Percentiles rank a stretch among this genome's conserved stretches.
These are phyloP conservation scores for Scaptomyza graminum DNA, from an alignment of 1,140 invertebrate genomes.

Conservation along the genomic window DNA sequence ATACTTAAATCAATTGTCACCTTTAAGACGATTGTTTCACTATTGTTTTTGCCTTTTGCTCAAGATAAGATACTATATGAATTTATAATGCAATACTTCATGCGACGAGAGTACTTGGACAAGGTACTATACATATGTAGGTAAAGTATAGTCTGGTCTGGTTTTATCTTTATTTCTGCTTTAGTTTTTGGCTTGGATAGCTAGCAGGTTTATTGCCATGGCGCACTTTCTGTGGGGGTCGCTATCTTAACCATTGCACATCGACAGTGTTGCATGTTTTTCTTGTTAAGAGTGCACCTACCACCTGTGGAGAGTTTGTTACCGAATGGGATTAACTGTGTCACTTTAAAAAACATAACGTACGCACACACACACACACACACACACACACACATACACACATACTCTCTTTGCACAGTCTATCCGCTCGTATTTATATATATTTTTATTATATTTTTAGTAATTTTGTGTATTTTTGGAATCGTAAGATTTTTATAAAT, in stretches of 20 bases:
- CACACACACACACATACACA: background rate
- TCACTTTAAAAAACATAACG: background rate
- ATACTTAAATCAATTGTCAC: no score
- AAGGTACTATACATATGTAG: no score
- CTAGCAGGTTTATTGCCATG: slow-evolving; percentile 35
- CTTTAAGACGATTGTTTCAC: no score
- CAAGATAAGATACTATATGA: no score
- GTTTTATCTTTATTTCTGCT: slow-evolving; percentile 2
- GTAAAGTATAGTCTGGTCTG: background rate
- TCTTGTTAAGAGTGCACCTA: slow-evolving; percentile 3
- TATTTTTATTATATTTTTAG: slow-evolving; percentile 14
- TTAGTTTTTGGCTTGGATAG: slow-evolving; percentile 18
- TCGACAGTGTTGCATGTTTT: background rate
- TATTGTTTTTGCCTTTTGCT: no score
- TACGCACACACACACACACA: background rate
- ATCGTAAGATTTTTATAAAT: slow-evolving; percentile 17
- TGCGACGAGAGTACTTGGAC: no score
- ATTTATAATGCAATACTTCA: no score
- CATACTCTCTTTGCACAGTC: background rate
- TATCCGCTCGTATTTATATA: slow-evolving; percentile 1
- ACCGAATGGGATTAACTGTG: slow-evolving; percentile 8
- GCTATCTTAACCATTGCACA: background rate
- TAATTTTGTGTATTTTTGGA: slow-evolving; percentile 1
- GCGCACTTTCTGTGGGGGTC: background rate
- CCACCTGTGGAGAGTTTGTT: slow-evolving; percentile 3